These are phyloP conservation scores for Hydropsyche tenuis DNA, from an alignment of 1,140 invertebrate genomes.

Conservation along the genomic window DNA sequence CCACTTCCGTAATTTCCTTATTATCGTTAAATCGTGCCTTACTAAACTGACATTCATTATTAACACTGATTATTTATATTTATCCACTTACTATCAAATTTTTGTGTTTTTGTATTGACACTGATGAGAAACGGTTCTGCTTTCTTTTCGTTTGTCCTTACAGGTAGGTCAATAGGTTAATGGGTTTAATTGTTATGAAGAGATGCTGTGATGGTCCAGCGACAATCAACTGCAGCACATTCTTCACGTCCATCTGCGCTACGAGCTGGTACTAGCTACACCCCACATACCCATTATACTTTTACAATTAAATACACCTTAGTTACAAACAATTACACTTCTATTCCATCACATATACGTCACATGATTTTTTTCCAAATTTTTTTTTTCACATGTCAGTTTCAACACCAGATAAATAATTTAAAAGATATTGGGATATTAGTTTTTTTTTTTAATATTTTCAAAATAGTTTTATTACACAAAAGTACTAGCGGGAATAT, in stretches of 20 bases:
- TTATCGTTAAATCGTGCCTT: neutral
- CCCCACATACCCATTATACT: slow-evolving; percentile 14
- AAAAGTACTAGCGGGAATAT: slow-evolving; percentile 39
- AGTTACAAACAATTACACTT: slow-evolving; percentile 34
- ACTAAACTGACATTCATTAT: slow-evolving; percentile 25
- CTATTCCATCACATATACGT: slow-evolving; percentile 47
- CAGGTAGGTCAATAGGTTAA: slow-evolving; percentile 51
- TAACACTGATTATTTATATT: slow-evolving; percentile 15
- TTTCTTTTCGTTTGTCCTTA: slow-evolving; percentile 51
- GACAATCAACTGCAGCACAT: slow-evolving; percentile 59
- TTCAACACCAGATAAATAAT: too few relatives aligned
- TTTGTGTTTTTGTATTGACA: slow-evolving; percentile 46
- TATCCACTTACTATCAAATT: slow-evolving; percentile 22
- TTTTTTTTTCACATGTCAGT: too few relatives aligned
- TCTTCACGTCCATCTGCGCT: slow-evolving; percentile 53
- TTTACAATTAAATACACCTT: too few relatives aligned
- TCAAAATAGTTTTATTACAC: slow-evolving; percentile 14
- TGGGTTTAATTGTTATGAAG: slow-evolving; percentile 54
- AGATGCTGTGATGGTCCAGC: slow-evolving; percentile 59
- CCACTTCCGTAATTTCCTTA: neutral
- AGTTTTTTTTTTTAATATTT: too few relatives aligned
- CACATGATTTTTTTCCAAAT: too few relatives aligned
- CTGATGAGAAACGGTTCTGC: slow-evolving; percentile 62
- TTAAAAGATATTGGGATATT: too few relatives aligned
- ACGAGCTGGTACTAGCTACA: slow-evolving; percentile 59